A percentile compares a stretch with the other conserved stretches of the same genome.
Evolutionary conservation across 2,888 invertebrate species (phyloP).

Genomic region (Folsomia candida): DNA sequence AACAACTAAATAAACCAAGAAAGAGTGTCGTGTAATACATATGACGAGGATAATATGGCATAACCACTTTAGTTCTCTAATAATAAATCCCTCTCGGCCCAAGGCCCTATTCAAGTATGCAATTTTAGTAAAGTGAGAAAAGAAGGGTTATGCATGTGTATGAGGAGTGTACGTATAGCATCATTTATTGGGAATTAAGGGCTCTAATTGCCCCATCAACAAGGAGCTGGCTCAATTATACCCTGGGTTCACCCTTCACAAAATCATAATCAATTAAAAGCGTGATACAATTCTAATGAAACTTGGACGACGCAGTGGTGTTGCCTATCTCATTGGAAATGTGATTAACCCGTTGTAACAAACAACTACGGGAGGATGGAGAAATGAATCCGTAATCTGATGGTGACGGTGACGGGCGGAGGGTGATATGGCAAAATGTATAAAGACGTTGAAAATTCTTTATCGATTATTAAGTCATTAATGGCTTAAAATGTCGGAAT

Average conservation of each 20-base stretch:
- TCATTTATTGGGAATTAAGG: neutral
- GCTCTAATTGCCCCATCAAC: neutral
- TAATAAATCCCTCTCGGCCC: slow-evolving; percentile 14
- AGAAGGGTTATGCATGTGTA: neutral
- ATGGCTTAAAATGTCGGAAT: neutral
- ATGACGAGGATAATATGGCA: slow-evolving; percentile 7
- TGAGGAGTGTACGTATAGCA: too few species aligned
- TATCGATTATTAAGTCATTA: neutral
- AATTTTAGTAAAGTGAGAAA: neutral
- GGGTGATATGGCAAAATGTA: too few species aligned
- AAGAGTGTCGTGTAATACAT: too few species aligned
- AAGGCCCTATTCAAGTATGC: neutral
- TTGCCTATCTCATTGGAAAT: too few species aligned
- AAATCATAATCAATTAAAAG: slow-evolving; percentile 1
- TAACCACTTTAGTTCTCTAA: slow-evolving; percentile 15
- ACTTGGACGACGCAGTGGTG: neutral
- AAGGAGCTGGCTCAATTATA: neutral
- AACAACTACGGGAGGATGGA: neutral
- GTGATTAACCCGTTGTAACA: neutral
- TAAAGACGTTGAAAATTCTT: neutral
- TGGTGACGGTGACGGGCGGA: neutral
- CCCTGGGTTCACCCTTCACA: neutral
- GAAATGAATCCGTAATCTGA: neutral
- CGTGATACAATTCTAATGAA: neutral
- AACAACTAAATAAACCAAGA: too few species aligned